Base-by-base conservation (phyloP, 2,888 invertebrate genomes). In the Torymus tubicola region DNA sequence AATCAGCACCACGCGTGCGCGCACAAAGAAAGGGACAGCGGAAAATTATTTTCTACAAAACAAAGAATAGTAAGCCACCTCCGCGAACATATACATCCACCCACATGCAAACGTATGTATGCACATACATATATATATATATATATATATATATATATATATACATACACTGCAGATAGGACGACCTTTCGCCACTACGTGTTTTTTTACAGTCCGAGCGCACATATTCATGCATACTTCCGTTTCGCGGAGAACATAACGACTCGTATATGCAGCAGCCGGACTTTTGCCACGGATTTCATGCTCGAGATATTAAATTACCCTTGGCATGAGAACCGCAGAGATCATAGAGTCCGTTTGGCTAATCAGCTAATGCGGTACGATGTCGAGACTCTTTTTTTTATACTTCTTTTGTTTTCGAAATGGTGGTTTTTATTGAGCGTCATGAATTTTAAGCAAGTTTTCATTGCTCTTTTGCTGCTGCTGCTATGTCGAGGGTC, bases 331-430 rank as follows among this genome's bases (percentile, higher is more conserved):
- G n/a, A 53, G 63, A 73, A 64, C 11, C 18, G 64, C 31, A 8
- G 11, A 8, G 70, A n/a, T 2, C 16, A 16, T 8, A 42, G 13
- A 24, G 70, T 8, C 31, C 0, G 5, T 57, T 60, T 13, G 21
- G 61, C 50, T 71, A 71, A 71, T 71, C 52, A 61, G 52, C 52
- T 71, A 71, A 71, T 70, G 16, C 12, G 21, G 2, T 0, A n/a
- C 67, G 11, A 16, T 16, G 16, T 67, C 21, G 52, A 18, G 52
- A 18, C 31, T 5, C 13, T 13, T 24, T 2, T 24, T 63, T 24
- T 13, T 31, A 14, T 63, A 14, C n/a, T 8, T 14, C 21, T 24
- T 63, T 63, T 63, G 3, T 52, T 52, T 85, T 94, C 0, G 90
- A 91, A 42, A 83, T 87, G 1, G 8, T 8, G 42, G 42, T 42